phyloP scores from a whole-genome alignment of 2,113 vertebrate species.

The Eolophus roseicapilla region DNA sequence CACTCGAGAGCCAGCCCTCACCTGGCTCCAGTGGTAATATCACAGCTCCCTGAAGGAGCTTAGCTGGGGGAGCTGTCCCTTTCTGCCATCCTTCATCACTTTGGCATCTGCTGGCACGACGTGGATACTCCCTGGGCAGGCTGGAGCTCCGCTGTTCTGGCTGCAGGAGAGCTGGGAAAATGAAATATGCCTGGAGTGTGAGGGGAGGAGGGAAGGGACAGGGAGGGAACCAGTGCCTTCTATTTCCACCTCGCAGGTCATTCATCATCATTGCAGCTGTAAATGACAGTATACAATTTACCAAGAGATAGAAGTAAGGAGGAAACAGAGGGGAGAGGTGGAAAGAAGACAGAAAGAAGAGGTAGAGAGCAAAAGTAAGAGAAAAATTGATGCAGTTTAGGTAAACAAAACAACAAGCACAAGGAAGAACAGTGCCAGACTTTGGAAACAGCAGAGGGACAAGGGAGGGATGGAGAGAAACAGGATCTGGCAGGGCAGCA shows the following conservation, averaged over 20 bases:
- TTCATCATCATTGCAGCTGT: background rate
- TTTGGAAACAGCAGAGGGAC: background rate
- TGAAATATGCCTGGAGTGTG: background rate
- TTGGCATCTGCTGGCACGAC: background rate
- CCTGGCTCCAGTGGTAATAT: background rate
- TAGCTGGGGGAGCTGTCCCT: background rate
- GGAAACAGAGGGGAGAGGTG: background rate
- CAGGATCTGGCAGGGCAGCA: background rate
- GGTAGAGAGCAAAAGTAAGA: background rate
- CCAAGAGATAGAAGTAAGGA: background rate
- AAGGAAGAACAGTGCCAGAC: background rate
- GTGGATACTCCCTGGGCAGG: background rate
- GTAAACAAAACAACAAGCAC: background rate
- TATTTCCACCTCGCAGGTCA: background rate
- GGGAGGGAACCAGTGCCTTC: background rate
- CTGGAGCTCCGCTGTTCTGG: background rate
- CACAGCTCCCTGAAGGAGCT: background rate
- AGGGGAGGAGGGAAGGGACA: background rate
- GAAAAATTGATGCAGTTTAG: background rate
- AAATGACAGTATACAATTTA: background rate
- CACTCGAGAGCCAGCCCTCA: background rate
- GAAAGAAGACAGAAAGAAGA: background rate
- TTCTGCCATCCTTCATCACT: background rate
- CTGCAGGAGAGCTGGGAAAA: background rate
- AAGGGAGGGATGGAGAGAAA: background rate